Evolutionary conservation across 2,797 vertebrate genomes (phyloP).

Genomic region (Syngnathus acus): DNA sequence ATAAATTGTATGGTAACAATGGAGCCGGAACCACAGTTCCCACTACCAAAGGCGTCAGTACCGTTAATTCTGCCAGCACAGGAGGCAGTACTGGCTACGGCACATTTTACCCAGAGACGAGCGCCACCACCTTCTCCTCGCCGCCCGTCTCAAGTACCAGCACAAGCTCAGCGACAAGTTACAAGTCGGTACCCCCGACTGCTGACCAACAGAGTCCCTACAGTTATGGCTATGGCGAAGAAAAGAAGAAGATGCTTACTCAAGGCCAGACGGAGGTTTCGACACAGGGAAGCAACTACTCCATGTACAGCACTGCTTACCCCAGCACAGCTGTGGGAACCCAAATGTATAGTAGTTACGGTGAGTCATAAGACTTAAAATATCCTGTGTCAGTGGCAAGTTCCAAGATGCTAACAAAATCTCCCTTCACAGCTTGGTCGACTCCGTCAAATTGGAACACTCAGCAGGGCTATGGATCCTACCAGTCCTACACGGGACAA

Average conservation of each 20-base stretch:
- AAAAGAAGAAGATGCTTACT: conserved; percentile 68
- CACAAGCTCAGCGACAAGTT: conserved; percentile 34
- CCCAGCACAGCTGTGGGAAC: conserved; percentile 58
- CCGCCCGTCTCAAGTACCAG: conserved; percentile 19
- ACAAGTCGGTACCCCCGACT: conserved; percentile 63
- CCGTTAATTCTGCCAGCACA: neutral
- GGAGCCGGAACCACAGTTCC: neutral
- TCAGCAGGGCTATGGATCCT: conserved; percentile 47
- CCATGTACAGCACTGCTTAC: conserved; percentile 70
- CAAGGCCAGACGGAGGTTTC: conserved; percentile 39
- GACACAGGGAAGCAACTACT: conserved; percentile 44
- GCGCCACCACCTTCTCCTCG: conserved; percentile 34
- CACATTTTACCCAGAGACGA: conserved; percentile 57
- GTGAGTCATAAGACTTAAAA: conserved; percentile 31
- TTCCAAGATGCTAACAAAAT: neutral
- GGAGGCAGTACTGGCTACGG: conserved; percentile 39
- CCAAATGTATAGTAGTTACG: conserved; percentile 53
- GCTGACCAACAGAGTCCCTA: conserved; percentile 68
- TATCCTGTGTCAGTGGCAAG: neutral
- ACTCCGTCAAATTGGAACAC: conserved; percentile 54
- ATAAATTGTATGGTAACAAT: conserved; percentile 42
- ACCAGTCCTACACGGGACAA: conserved; percentile 54
- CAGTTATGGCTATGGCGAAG: conserved; percentile 69
- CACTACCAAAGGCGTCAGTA: neutral
- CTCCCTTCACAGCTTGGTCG: conserved; percentile 52